phyloP scores from a whole-genome alignment of 2,113 vertebrate species.

The Melanostigma gelatinosum region DNA sequence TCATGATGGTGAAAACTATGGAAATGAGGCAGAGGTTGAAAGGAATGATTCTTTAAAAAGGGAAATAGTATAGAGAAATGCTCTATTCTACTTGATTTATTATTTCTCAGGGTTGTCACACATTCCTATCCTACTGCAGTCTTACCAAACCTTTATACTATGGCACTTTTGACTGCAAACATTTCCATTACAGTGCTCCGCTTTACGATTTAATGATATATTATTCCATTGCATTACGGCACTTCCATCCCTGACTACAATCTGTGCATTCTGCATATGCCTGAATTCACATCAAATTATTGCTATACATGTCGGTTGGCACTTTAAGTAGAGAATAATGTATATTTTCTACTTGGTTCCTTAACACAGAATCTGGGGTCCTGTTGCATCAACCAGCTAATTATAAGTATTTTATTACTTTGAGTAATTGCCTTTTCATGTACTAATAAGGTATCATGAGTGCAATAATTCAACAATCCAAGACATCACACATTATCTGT shows the following conservation, averaged over 20 bases:
- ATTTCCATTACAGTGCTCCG: constrained; percentile 39
- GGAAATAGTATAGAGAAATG: constrained; percentile 9
- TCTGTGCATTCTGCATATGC: constrained; percentile 18
- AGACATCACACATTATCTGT: background rate
- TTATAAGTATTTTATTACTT: constrained; percentile 11
- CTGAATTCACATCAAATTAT: constrained; percentile 27
- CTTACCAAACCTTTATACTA: constrained; percentile 26
- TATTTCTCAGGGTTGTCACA: constrained; percentile 43
- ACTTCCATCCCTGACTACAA: background rate
- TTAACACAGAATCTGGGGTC: background rate
- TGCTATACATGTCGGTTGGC: background rate
- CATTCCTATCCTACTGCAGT: constrained; percentile 35
- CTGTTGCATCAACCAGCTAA: background rate
- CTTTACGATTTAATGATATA: constrained; percentile 45
- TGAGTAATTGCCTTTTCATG: constrained; percentile 33
- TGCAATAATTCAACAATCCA: background rate
- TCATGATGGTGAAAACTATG: constrained; percentile 34
- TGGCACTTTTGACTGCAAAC: constrained; percentile 23
- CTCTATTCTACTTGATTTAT: constrained; percentile 41
- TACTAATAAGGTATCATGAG: background rate
- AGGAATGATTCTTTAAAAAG: constrained; percentile 24
- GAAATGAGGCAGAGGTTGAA: constrained; percentile 36
- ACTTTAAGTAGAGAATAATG: background rate
- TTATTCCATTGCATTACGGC: constrained; percentile 30
- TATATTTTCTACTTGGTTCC: background rate